phyloP scores from a whole-genome alignment of 1,140 invertebrate genomes.

The Procambarus virginalis region DNA sequence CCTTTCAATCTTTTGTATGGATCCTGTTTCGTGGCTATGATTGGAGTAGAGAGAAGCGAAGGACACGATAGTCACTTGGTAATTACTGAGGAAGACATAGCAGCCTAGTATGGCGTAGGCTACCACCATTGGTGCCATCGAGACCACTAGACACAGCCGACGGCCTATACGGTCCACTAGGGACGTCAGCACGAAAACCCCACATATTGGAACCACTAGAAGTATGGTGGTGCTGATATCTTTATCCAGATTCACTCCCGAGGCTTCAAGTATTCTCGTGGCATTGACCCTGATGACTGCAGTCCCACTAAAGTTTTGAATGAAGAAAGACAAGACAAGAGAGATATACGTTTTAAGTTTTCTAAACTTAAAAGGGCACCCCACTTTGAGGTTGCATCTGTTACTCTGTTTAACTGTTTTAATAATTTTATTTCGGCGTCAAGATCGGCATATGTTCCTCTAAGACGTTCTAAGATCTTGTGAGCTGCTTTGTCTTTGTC shows the following conservation, averaged over 20 bases:
- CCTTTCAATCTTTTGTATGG: neutral
- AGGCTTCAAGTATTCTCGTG: conserved; percentile 22
- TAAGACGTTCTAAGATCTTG: conserved; percentile 1
- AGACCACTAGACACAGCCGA: conserved; percentile 6
- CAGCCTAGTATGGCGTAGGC: conserved; percentile 15
- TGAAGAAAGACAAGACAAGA: conserved; percentile 30
- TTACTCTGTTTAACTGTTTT: conserved; percentile 8
- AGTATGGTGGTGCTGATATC: conserved; percentile 1
- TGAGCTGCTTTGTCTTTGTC: conserved; percentile 7
- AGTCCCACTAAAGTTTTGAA: conserved; percentile 29
- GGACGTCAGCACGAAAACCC: neutral
- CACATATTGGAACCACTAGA: conserved; percentile 15
- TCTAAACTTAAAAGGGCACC: neutral
- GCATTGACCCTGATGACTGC: conserved; percentile 27
- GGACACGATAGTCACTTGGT: neutral
- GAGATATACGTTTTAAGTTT: neutral
- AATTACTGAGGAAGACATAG: neutral
- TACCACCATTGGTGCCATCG: conserved; percentile 19
- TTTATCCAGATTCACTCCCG: neutral
- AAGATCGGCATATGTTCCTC: conserved; percentile 19
- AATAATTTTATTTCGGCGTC: conserved; percentile 12
- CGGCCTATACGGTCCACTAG: conserved; percentile 32
- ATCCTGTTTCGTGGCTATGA: neutral
- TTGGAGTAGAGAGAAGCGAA: neutral
- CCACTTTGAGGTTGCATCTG: neutral